Conservation (phyloP, 2,888 invertebrate genomes). For the Tribolium freemani region DNA sequence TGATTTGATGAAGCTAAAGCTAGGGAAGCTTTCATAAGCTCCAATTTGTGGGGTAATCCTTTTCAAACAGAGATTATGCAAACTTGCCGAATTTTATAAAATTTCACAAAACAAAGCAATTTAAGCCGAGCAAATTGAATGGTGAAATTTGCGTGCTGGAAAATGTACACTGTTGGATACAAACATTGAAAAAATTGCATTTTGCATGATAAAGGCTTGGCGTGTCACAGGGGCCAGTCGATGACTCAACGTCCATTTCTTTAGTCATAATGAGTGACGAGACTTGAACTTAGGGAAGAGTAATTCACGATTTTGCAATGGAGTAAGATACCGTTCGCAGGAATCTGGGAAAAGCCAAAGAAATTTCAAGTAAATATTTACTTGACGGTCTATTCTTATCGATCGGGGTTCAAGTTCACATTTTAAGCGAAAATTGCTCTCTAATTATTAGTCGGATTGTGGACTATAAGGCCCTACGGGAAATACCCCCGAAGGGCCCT, state of each 20-base stretch:
- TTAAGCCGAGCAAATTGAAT: constrained; percentile 3
- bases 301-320: constrained; percentile 3
- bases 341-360: constrained; percentile 9
- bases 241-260: constrained; percentile 13
- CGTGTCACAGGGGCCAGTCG: constrained; percentile 3
- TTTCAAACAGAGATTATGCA: constrained; percentile 6
- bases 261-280: neutral
- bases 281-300: constrained; percentile 6
- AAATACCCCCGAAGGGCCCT: no score
- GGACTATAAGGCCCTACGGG: no score
- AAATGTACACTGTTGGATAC: neutral
- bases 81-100: constrained; percentile 4
- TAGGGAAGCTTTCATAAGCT: constrained; percentile 10
- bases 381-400: neutral
- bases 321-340: neutral
- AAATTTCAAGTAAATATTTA: constrained; percentile 12
- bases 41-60: constrained; percentile 18
- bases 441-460: no score
- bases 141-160: neutral
- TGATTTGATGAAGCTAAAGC: neutral
- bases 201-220: constrained; percentile 18
- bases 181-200: neutral
- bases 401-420: neutral
- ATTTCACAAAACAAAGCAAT: neutral
- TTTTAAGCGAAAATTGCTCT: neutral